Percentiles rank a stretch among this genome's conserved stretches.
Evolutionary conservation across 2,113 vertebrate genomes (phyloP).

Genomic region (Sphaerodactylus townsendi): DNA sequence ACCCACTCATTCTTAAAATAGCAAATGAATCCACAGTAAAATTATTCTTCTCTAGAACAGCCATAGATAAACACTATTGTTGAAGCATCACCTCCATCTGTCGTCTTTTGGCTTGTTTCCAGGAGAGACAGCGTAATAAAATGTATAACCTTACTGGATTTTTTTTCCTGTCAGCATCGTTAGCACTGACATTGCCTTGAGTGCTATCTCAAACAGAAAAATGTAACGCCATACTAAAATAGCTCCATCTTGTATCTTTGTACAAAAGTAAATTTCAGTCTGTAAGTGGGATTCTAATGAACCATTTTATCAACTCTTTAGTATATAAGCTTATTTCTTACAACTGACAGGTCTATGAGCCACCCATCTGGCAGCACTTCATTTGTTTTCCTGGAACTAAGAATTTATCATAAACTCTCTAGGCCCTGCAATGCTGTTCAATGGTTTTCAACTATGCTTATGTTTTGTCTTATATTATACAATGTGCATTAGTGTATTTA

Average conservation of each 20-base stretch:
- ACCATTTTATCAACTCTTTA: not conserved
- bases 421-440: not conserved
- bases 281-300: not conserved
- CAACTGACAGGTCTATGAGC: not conserved
- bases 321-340: not conserved
- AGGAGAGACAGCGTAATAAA: constrained; percentile 8
- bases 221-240: not conserved
- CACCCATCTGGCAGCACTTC: not conserved
- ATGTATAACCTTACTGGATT: not conserved
- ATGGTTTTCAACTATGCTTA: not conserved
- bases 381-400: not conserved
- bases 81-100: constrained; percentile 4
- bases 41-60: constrained; percentile 5
- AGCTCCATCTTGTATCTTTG: not conserved
- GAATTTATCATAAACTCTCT: not conserved
- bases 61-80: constrained; percentile 1
- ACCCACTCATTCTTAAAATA: constrained; percentile 26
- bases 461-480: not conserved
- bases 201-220: not conserved
- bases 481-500: not conserved
- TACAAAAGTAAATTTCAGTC: not conserved
- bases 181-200: not conserved
- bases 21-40: not conserved
- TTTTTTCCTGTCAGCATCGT: not conserved
- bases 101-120: constrained; percentile 1